Evolutionary conservation across 2,797 vertebrate species (phyloP).

Genomic region (Meriones psammophilus): DNA sequence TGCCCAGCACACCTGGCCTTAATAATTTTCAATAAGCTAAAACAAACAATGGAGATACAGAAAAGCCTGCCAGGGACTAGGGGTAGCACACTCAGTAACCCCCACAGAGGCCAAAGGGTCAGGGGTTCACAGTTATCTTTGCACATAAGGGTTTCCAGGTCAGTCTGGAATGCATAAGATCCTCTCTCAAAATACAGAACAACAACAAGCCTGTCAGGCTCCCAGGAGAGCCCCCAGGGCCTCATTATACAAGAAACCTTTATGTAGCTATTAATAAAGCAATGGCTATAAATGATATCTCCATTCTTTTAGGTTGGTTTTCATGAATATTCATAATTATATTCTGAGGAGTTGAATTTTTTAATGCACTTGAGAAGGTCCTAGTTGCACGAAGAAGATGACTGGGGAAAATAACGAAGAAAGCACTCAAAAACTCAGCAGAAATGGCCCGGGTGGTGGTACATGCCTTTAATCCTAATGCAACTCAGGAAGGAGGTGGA

Average conservation of each 20-base stretch:
- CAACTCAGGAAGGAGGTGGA: neutral
- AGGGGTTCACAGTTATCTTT: neutral
- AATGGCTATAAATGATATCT: constrained; percentile 46
- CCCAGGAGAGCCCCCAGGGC: constrained; percentile 49
- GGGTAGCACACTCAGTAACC: neutral
- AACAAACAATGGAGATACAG: neutral
- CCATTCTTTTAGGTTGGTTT: constrained; percentile 29
- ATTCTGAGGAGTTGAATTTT: constrained; percentile 60
- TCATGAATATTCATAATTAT: constrained; percentile 64
- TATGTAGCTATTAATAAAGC: constrained; percentile 54
- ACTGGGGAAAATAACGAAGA: constrained; percentile 44
- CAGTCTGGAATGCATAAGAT: neutral
- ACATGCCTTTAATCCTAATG: neutral
- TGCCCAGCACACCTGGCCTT: neutral
- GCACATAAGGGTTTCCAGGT: neutral
- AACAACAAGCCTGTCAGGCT: neutral
- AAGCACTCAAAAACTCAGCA: constrained; percentile 4
- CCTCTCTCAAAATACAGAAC: neutral
- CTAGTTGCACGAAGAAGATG: constrained; percentile 36
- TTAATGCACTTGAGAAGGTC: constrained; percentile 49
- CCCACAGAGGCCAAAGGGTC: neutral
- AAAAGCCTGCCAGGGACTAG: constrained; percentile 31
- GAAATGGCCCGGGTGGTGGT: neutral
- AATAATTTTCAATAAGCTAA: constrained; percentile 66
- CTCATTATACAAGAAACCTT: constrained; percentile 45